Conservation (phyloP, 2,113 vertebrate species). For the Symphodus melops region DNA sequence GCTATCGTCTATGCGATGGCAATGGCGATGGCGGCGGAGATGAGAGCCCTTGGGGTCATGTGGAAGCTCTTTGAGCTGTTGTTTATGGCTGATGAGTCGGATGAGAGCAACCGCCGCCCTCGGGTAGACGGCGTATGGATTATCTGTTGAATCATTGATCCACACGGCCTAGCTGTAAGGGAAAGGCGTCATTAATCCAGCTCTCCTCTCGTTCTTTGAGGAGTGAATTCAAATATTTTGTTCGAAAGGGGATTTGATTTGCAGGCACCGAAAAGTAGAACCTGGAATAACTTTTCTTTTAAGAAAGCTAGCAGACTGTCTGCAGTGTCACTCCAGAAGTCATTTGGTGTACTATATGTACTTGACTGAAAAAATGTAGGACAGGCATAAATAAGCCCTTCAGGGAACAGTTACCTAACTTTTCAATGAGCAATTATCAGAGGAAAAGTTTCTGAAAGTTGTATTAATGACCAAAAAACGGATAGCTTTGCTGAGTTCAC, state of each 20-base stretch:
- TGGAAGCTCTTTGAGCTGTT: slow-evolving; percentile 44
- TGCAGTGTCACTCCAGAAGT: neutral
- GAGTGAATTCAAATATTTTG: slow-evolving; percentile 24
- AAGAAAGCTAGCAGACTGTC: too few relatives aligned
- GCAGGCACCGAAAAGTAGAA: slow-evolving; percentile 1
- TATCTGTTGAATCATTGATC: slow-evolving; percentile 64
- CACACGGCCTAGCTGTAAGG: slow-evolving; percentile 21
- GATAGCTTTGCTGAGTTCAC: neutral
- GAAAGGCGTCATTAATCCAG: slow-evolving; percentile 37
- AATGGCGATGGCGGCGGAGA: slow-evolving; percentile 16
- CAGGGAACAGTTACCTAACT: too few relatives aligned
- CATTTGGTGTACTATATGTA: too few relatives aligned
- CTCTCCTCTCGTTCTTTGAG: slow-evolving; percentile 20
- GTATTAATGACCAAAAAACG: too few relatives aligned
- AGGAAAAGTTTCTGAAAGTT: too few relatives aligned
- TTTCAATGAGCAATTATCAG: too few relatives aligned
- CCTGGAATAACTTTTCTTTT: neutral
- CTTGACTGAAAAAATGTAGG: neutral
- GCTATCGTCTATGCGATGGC: slow-evolving; percentile 28
- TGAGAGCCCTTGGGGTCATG: slow-evolving; percentile 46
- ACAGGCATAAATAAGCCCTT: neutral
- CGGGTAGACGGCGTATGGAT: slow-evolving; percentile 48
- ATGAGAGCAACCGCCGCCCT: slow-evolving; percentile 19
- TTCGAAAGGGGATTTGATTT: slow-evolving; percentile 3
- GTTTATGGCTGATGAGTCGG: slow-evolving; percentile 53